Evolutionary conservation across 1,140 invertebrate genomes (phyloP).

Genomic region (Epicauta chinensis): DNA sequence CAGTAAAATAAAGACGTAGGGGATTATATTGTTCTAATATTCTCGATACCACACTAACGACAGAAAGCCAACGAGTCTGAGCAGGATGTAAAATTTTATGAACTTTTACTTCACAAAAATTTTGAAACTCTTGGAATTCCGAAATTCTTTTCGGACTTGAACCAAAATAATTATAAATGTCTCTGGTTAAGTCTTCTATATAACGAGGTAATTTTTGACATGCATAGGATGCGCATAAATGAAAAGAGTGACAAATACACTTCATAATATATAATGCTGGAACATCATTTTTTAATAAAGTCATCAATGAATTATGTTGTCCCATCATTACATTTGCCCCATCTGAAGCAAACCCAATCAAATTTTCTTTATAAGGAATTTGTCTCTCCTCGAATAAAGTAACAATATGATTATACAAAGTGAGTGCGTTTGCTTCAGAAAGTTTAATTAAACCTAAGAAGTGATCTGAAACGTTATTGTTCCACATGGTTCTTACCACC

Average conservation of each 20-base stretch:
- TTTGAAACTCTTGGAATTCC: constrained; percentile 35
- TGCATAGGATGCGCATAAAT: constrained; percentile 26
- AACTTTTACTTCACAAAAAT: constrained; percentile 32
- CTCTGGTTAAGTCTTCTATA: constrained; percentile 18
- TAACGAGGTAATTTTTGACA: constrained; percentile 21
- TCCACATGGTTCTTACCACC: too few relatives aligned
- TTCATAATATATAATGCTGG: constrained; percentile 23
- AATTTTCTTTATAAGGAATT: too few relatives aligned
- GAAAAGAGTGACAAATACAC: constrained; percentile 31
- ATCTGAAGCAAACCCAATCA: too few relatives aligned
- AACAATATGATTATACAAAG: too few relatives aligned
- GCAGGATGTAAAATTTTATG: constrained; percentile 37
- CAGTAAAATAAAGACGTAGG: constrained; percentile 36
- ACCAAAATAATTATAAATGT: constrained; percentile 31
- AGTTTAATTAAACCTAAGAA: too few relatives aligned
- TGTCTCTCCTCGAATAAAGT: too few relatives aligned
- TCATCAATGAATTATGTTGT: too few relatives aligned
- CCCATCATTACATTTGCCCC: too few relatives aligned
- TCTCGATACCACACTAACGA: constrained; percentile 32
- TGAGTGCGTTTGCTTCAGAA: neutral
- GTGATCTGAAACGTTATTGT: too few relatives aligned
- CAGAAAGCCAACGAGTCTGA: constrained; percentile 42
- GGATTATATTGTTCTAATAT: constrained; percentile 39
- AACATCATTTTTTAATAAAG: constrained; percentile 20
- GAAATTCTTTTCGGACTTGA: constrained; percentile 31